Conservation (phyloP, 2,113 vertebrate genomes). For the Ochotona curzoniae region DNA sequence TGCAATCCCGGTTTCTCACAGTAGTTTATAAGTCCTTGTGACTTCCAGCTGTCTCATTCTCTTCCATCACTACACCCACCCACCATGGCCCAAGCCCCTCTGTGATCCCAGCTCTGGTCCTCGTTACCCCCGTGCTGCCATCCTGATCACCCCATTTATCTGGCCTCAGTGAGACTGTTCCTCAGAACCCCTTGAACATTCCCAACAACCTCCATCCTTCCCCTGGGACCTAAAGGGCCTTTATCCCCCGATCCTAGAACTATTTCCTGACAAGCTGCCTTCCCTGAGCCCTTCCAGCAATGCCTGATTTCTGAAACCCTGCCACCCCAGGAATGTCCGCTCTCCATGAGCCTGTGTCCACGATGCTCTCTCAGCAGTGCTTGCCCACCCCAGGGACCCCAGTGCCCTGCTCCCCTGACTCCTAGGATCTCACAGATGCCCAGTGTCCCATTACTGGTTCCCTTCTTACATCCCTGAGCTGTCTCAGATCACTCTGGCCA, state of each 20-base stretch:
- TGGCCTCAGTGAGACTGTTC: background rate
- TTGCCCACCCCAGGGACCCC: background rate
- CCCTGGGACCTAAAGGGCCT: background rate
- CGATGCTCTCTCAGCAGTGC: background rate
- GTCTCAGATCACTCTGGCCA: background rate
- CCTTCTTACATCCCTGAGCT: background rate
- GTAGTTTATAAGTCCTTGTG: background rate
- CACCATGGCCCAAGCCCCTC: background rate
- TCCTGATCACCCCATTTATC: background rate
- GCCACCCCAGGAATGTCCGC: background rate
- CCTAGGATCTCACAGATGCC: background rate
- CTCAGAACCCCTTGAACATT: conserved; percentile 1
- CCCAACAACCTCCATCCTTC: background rate
- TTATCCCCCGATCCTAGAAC: background rate
- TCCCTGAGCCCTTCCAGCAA: background rate
- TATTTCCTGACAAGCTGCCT: background rate
- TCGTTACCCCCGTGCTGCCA: background rate
- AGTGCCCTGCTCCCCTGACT: background rate
- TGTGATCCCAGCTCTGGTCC: background rate
- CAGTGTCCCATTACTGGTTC: background rate
- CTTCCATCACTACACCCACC: background rate
- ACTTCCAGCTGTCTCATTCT: background rate
- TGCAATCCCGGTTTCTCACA: background rate
- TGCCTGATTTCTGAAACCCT: conserved; percentile 7
- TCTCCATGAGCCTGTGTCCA: conserved; percentile 10